Conservation (phyloP, 2,888 invertebrate species). For the Drosophila anceps region DNA sequence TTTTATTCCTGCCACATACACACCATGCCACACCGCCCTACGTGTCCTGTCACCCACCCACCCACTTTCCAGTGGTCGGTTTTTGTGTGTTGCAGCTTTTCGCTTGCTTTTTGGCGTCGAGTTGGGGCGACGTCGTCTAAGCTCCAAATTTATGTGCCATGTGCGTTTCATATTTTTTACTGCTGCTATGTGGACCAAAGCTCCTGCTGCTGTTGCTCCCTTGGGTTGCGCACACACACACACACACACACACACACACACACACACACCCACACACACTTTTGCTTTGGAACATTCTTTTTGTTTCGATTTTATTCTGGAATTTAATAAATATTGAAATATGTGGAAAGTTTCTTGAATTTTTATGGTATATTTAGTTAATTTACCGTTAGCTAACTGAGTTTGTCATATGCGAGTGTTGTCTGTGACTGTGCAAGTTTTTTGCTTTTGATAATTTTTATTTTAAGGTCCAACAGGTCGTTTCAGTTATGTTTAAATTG, state of each 20-base stretch:
- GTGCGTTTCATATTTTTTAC: slow-evolving; percentile 74
- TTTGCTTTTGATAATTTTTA: background rate
- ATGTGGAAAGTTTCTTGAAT: slow-evolving; percentile 30
- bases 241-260: slow-evolving; percentile 3
- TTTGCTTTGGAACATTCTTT: slow-evolving; percentile 15
- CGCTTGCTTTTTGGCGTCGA: slow-evolving; percentile 53
- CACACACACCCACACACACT: background rate
- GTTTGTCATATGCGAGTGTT: background rate
- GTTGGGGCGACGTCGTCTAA: slow-evolving; percentile 59
- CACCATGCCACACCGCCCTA: background rate
- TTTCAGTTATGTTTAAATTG: slow-evolving; percentile 5
- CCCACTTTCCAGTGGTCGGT: slow-evolving; percentile 35
- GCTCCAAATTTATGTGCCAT: slow-evolving; percentile 78
- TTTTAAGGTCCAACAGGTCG: slow-evolving; percentile 1
- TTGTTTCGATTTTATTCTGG: slow-evolving; percentile 13
- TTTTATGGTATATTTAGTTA: slow-evolving; percentile 18
- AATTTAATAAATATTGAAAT: slow-evolving; percentile 62
- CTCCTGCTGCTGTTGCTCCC: slow-evolving; percentile 35
- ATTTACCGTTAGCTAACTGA: slow-evolving; percentile 18
- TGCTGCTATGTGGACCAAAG: slow-evolving; percentile 67
- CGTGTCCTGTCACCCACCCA: background rate
- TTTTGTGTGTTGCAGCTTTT: slow-evolving; percentile 55
- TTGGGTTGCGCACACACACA: slow-evolving; percentile 11
- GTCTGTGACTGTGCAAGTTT: background rate
- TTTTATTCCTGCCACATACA: slow-evolving; percentile 54